Conservation (phyloP, 2,113 vertebrate genomes). For the Agapornis roseicollis region DNA sequence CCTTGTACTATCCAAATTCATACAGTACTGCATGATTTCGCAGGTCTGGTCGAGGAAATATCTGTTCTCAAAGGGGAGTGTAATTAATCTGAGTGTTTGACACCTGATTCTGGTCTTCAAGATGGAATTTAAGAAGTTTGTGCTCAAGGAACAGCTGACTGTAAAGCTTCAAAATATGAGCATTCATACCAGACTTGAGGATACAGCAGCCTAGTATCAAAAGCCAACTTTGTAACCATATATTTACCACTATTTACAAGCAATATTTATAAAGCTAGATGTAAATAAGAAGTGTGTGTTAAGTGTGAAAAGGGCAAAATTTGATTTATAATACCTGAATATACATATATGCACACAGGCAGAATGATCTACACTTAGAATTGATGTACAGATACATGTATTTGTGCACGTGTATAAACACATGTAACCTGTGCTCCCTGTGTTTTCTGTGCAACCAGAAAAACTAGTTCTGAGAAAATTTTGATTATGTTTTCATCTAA, state of each 20-base stretch:
- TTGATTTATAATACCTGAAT: background rate
- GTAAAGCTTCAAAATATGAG: background rate
- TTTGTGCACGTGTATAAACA: background rate
- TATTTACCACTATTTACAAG: background rate
- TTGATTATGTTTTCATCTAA: background rate
- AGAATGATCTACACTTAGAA: fast-evolving
- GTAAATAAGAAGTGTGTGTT: background rate
- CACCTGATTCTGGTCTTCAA: background rate
- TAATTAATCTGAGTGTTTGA: background rate
- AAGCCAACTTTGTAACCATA: background rate
- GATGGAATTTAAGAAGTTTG: background rate
- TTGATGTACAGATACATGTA: background rate
- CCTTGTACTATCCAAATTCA: background rate
- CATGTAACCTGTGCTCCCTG: background rate
- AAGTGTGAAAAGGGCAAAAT: background rate
- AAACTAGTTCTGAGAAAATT: background rate
- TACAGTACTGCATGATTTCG: background rate
- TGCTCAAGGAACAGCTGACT: background rate
- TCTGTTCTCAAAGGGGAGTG: background rate
- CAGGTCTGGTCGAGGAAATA: background rate
- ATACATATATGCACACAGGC: background rate
- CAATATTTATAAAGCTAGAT: background rate
- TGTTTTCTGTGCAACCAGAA: background rate
- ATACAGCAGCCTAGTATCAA: background rate
- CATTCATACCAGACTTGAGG: background rate